Evolutionary conservation across 2,888 invertebrate genomes (phyloP).

Genomic region (Abscondita cerata): DNA sequence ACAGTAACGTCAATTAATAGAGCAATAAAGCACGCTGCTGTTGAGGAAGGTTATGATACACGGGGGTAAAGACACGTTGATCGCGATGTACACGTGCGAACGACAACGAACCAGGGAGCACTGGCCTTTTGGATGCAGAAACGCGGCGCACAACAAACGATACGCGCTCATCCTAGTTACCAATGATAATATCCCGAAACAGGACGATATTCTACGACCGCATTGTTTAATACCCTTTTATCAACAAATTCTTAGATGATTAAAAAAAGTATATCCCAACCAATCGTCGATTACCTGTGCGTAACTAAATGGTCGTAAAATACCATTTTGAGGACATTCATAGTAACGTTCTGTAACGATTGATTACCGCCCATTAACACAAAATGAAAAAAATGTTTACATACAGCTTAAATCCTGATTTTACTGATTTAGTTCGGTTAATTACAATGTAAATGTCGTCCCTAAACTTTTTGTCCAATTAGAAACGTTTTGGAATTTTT

Average conservation of each 20-base stretch:
- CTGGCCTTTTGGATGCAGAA: slow-evolving; percentile 45
- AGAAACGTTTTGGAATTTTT: no score
- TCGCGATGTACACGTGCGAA: slow-evolving; percentile 43
- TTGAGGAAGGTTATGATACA: slow-evolving; percentile 37
- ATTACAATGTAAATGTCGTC: no score
- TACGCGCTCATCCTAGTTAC: slow-evolving; percentile 36
- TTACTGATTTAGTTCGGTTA: no score
- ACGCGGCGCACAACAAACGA: slow-evolving; percentile 43
- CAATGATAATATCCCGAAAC: slow-evolving; percentile 33
- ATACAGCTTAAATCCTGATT: no score
- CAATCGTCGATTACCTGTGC: no score
- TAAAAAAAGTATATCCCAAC: neutral
- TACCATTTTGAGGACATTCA: no score
- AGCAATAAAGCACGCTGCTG: slow-evolving; percentile 29
- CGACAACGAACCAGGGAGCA: slow-evolving; percentile 43
- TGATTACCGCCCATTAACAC: no score
- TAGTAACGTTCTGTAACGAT: no score
- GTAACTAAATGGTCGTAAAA: no score
- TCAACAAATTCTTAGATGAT: slow-evolving; percentile 8
- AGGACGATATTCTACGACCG: slow-evolving; percentile 30
- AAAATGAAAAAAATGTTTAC: no score
- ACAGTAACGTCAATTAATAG: slow-evolving; percentile 2
- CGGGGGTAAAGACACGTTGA: slow-evolving; percentile 33
- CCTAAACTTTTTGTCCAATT: no score
- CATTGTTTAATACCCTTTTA: slow-evolving; percentile 20